A percentile compares a stretch with the other conserved stretches of the same genome.
Conservation (phyloP, 1,140 invertebrate species). For the Oedothorax gibbosus region DNA sequence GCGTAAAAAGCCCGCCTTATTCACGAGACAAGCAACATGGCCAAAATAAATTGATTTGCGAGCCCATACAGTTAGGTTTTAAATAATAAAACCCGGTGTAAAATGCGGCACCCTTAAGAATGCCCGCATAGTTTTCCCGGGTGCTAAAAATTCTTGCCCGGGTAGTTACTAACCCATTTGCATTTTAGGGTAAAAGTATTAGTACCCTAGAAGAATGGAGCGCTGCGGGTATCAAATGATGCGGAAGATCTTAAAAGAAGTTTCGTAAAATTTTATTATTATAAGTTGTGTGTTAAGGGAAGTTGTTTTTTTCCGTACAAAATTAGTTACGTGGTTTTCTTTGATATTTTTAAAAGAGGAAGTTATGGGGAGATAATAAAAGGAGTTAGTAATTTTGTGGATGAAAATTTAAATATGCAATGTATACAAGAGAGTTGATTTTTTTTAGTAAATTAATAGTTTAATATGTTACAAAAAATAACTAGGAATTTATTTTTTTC, state of each 20-base stretch:
- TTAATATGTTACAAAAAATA: too few relatives aligned
- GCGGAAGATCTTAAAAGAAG: neutral
- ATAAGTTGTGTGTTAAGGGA: neutral
- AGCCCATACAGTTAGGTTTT: constrained; percentile 39
- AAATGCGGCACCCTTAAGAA: constrained; percentile 17
- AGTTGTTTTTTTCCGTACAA: too few relatives aligned
- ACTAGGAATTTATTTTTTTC: too few relatives aligned
- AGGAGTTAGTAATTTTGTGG: too few relatives aligned
- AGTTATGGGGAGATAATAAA: too few relatives aligned
- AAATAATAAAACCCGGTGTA: constrained; percentile 44
- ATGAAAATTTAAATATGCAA: too few relatives aligned
- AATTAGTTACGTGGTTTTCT: too few relatives aligned
- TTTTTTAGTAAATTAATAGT: too few relatives aligned
- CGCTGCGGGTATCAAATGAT: constrained; percentile 17
- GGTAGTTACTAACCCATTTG: constrained; percentile 22
- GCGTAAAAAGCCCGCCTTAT: constrained; percentile 18
- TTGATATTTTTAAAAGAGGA: too few relatives aligned
- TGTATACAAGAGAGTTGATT: too few relatives aligned
- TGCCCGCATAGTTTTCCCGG: constrained; percentile 7
- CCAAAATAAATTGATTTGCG: constrained; percentile 52
- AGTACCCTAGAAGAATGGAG: neutral
- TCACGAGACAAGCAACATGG: constrained; percentile 14
- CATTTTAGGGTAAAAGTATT: constrained; percentile 24
- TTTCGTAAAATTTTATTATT: constrained; percentile 29
- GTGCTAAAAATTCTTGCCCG: neutral